Percentiles rank a stretch among this genome's conserved stretches.
Evolutionary conservation across 2,888 invertebrate genomes (phyloP).

Genomic region (Chloroclysta siterata): DNA sequence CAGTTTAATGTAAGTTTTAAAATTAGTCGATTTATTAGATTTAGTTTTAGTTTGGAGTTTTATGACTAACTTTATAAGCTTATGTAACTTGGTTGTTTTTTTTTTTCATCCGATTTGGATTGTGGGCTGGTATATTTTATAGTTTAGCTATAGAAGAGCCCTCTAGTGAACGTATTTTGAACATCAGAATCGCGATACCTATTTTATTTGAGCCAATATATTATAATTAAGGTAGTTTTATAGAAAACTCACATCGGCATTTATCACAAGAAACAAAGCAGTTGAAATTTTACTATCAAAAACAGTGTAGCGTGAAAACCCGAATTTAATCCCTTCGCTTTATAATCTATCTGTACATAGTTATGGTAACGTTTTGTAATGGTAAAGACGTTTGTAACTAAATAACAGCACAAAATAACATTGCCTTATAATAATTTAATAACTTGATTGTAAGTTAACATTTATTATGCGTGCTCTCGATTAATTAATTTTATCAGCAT

Average conservation of each 20-base stretch:
- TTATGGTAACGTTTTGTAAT: slow-evolving; percentile 4
- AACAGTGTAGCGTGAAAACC: slow-evolving; percentile 20
- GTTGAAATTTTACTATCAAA: slow-evolving; percentile 6
- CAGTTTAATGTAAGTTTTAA: slow-evolving; percentile 72
- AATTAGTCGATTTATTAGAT: slow-evolving; percentile 76
- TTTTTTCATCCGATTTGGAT: slow-evolving; percentile 55
- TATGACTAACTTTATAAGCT: slow-evolving; percentile 66
- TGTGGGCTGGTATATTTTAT: slow-evolving; percentile 68
- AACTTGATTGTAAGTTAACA: slow-evolving; percentile 14
- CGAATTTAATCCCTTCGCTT: slow-evolving; percentile 34
- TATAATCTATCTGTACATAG: slow-evolving; percentile 18
- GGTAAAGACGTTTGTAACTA: slow-evolving; percentile 4
- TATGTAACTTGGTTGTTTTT: slow-evolving; percentile 71
- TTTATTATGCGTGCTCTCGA: slow-evolving; percentile 18
- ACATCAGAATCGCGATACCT: slow-evolving; percentile 28
- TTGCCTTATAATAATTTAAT: slow-evolving; percentile 27
- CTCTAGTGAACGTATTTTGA: slow-evolving; percentile 27
- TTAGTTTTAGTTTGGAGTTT: slow-evolving; percentile 60
- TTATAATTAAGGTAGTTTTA: background rate
- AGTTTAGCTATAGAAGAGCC: slow-evolving; percentile 28
- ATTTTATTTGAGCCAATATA: slow-evolving; percentile 17
- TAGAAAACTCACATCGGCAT: slow-evolving; percentile 3
- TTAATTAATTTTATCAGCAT: slow-evolving; percentile 18
- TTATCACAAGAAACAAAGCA: slow-evolving; percentile 1
- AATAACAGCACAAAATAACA: slow-evolving; percentile 36